A percentile compares a stretch with the other conserved stretches of the same genome.
phyloP scores from a whole-genome alignment of 2,113 vertebrate species.

The Hemiscyllium ocellatum region DNA sequence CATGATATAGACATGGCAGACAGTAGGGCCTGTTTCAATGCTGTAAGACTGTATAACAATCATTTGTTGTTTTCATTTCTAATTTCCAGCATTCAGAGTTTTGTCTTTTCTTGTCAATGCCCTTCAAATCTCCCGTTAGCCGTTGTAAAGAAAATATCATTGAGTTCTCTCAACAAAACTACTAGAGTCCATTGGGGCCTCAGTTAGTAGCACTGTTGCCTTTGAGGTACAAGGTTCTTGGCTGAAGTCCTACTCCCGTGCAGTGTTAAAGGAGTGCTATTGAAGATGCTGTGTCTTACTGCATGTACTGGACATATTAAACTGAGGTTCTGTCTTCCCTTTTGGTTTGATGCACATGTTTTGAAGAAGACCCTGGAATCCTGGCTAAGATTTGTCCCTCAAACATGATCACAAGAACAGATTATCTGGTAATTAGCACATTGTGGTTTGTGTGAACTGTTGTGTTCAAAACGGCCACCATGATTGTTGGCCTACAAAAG shows the following conservation, averaged over 20 bases:
- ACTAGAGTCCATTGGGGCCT: neutral
- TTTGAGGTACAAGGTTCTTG: neutral
- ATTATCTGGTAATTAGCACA: too few relatives aligned
- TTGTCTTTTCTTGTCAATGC: neutral
- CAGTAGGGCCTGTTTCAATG: too few relatives aligned
- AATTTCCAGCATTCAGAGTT: too few relatives aligned
- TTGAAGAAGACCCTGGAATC: neutral
- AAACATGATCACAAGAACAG: neutral
- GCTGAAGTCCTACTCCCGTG: neutral
- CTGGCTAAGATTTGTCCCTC: neutral
- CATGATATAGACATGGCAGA: too few relatives aligned
- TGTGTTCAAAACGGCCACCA: neutral
- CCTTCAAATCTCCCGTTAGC: neutral
- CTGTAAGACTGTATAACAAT: too few relatives aligned
- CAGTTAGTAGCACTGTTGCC: neutral
- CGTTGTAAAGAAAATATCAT: neutral
- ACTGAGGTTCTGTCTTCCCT: neutral
- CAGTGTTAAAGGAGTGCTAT: neutral
- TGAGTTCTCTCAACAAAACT: neutral
- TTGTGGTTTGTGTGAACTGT: too few relatives aligned
- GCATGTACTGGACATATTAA: neutral
- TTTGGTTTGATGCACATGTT: neutral
- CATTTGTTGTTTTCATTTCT: too few relatives aligned
- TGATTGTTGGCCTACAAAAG: neutral
- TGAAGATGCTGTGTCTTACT: neutral